Conservation (phyloP, 2,797 vertebrate species). For the Microtus agrestis region DNA sequence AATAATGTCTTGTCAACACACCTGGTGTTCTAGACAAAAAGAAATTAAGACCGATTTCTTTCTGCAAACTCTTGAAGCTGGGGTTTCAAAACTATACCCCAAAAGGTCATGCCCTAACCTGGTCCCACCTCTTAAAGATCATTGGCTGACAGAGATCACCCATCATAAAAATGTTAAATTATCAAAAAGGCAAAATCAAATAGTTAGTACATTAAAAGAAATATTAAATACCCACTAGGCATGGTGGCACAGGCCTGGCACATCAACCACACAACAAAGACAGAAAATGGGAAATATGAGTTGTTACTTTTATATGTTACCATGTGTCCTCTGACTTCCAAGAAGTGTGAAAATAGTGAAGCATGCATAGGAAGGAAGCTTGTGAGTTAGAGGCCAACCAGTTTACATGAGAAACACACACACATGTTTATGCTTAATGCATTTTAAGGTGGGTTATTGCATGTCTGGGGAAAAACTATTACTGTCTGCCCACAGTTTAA, state of each 20-base stretch:
- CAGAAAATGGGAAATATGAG: not conserved
- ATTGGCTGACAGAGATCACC: no score
- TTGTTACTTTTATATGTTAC: not conserved
- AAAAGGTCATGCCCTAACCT: not conserved
- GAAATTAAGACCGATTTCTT: not conserved
- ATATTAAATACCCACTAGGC: slow-evolving; percentile 5
- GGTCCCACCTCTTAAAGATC: no score
- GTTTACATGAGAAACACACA: not conserved
- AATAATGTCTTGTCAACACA: not conserved
- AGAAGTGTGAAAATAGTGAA: not conserved
- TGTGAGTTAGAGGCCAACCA: not conserved
- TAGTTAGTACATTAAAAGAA: slow-evolving; percentile 7
- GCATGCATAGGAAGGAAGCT: not conserved
- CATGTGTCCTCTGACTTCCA: not conserved
- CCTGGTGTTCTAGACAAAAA: not conserved
- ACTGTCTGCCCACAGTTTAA: slow-evolving; percentile 69
- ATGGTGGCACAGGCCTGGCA: not conserved
- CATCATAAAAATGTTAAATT: not conserved
- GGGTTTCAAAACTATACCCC: not conserved
- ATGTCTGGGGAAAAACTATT: slow-evolving; percentile 69
- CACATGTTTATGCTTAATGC: not conserved
- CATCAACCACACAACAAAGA: not conserved
- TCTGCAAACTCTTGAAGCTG: not conserved
- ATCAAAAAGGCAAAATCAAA: slow-evolving; percentile 20
- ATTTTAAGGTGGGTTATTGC: slow-evolving; percentile 48